Evolutionary conservation across 2,113 vertebrate genomes (phyloP).

Genomic region (Cephalopterus ornatus): DNA sequence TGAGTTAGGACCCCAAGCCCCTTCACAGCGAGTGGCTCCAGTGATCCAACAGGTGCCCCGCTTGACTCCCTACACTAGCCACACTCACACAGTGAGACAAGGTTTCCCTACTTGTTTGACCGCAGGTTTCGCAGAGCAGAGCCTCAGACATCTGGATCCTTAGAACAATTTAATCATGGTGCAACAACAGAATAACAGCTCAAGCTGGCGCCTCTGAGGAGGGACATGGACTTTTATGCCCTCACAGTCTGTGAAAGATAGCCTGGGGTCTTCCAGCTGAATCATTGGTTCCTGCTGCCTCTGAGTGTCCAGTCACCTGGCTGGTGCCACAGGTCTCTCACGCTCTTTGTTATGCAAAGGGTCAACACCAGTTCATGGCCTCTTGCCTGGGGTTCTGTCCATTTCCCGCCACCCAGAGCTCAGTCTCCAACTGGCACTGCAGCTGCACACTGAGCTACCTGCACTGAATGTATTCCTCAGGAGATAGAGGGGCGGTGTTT

Average conservation of each 20-base stretch:
- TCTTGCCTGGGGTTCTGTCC: background rate
- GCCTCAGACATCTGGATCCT: background rate
- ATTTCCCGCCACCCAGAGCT: background rate
- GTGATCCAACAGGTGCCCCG: no score
- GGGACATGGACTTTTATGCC: background rate
- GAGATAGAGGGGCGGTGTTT: background rate
- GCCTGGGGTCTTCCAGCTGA: background rate
- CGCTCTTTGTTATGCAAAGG: background rate
- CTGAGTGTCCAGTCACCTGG: background rate
- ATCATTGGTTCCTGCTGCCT: background rate
- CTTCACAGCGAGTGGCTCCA: rapidly evolving
- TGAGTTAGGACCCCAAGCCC: background rate
- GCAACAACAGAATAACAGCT: background rate
- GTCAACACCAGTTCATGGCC: background rate
- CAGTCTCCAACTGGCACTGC: background rate
- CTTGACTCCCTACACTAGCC: background rate
- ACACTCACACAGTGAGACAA: background rate
- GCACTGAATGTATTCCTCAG: background rate
- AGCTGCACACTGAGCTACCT: background rate
- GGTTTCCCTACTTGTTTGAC: background rate
- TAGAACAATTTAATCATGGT: background rate
- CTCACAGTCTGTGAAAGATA: background rate
- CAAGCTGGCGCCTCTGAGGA: rapidly evolving
- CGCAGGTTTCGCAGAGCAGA: background rate
- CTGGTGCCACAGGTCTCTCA: background rate